phyloP scores from a whole-genome alignment of 2,888 invertebrate genomes.

The Pristionchus japonicus region DNA sequence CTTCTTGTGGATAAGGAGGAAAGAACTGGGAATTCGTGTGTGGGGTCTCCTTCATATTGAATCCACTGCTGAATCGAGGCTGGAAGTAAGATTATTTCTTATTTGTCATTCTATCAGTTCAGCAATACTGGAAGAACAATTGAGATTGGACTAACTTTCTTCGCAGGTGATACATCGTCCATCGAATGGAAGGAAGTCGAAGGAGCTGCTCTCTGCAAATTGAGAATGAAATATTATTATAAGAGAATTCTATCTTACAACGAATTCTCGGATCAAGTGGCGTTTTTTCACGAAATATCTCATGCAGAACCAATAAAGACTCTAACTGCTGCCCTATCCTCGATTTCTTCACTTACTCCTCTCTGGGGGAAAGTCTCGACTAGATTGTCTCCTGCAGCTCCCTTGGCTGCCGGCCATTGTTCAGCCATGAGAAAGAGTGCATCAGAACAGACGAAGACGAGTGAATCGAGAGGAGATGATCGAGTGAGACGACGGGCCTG shows the following conservation, averaged over 20 bases:
- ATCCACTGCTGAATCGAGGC: not conserved
- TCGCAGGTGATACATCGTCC: not conserved
- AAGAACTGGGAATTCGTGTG: not conserved
- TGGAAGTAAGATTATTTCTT: not conserved
- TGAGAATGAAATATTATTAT: not conserved
- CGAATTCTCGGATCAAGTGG: not conserved
- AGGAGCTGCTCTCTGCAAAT: not conserved
- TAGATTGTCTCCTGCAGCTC: not conserved
- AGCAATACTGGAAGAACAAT: too few species aligned
- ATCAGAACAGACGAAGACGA: constrained; percentile 42
- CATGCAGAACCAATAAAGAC: not conserved
- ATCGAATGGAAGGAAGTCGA: not conserved
- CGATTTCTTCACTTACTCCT: not conserved
- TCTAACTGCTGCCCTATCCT: not conserved
- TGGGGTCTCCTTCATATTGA: not conserved
- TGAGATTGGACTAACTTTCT: not conserved
- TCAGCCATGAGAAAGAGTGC: constrained; percentile 46
- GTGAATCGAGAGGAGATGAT: constrained; percentile 27
- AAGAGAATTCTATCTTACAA: not conserved
- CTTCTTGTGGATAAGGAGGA: constrained; percentile 25
- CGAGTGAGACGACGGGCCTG: constrained; percentile 43
- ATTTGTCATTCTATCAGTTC: too few species aligned
- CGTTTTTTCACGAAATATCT: not conserved
- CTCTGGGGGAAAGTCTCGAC: not conserved
- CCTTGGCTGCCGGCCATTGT: constrained; percentile 32